Evolutionary conservation across 2,888 invertebrate genomes (phyloP).

Genomic region (Tachina grossa): DNA sequence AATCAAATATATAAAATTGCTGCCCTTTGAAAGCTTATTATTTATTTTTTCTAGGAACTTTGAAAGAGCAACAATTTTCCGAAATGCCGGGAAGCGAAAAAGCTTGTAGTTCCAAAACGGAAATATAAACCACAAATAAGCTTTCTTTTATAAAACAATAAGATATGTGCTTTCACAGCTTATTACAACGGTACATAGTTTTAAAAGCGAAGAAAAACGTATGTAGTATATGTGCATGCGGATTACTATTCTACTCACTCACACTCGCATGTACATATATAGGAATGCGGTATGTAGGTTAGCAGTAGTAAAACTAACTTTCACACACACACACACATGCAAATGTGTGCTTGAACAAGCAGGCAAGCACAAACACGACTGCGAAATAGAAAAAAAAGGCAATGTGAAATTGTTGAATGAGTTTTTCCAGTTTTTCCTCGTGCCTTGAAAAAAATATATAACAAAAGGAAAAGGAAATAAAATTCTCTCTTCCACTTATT

Average conservation of each 20-base stretch:
- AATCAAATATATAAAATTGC: neutral
- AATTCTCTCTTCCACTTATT: slow-evolving; percentile 24
- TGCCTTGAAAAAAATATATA: slow-evolving; percentile 26
- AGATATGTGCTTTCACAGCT: slow-evolving; percentile 42
- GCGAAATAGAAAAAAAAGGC: slow-evolving; percentile 29
- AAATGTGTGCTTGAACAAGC: neutral
- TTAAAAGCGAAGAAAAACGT: neutral
- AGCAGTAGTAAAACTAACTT: slow-evolving; percentile 47
- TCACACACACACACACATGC: neutral
- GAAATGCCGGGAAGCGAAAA: slow-evolving; percentile 64
- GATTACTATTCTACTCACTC: neutral
- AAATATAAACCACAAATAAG: slow-evolving; percentile 21
- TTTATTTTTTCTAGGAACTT: slow-evolving; percentile 4
- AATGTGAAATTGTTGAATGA: slow-evolving; percentile 65
- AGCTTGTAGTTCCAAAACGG: slow-evolving; percentile 31
- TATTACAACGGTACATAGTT: neutral
- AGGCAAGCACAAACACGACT: neutral
- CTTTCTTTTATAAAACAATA: neutral
- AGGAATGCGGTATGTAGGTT: slow-evolving; percentile 69
- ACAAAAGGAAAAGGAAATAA: slow-evolving; percentile 37
- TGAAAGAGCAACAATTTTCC: slow-evolving; percentile 64
- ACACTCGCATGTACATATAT: slow-evolving; percentile 26
- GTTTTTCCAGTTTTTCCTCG: slow-evolving; percentile 10
- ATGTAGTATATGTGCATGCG: neutral
- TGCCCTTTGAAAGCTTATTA: neutral